These are phyloP conservation scores for Drosophila suboccidentalis DNA, from an alignment of 2,888 invertebrate species.

Conservation along the genomic window DNA sequence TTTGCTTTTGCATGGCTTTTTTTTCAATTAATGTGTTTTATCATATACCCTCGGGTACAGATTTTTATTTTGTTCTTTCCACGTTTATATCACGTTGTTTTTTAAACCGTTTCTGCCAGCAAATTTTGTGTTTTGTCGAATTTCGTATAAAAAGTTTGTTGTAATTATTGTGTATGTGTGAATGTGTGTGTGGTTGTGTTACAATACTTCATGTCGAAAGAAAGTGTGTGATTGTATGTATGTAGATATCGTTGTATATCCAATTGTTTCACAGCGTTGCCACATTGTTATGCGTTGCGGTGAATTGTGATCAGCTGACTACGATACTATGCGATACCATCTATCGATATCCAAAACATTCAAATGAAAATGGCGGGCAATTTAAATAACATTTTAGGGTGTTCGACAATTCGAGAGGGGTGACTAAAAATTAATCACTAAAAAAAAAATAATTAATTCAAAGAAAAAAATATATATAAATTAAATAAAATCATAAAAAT, in stretches of 20 bases:
- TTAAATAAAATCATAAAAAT: too few species aligned
- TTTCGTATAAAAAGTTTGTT: constrained; percentile 13
- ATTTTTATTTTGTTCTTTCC: constrained; percentile 1
- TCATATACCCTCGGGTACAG: background rate
- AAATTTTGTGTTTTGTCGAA: background rate
- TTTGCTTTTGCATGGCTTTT: background rate
- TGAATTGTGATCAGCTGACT: constrained; percentile 39
- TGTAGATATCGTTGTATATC: constrained; percentile 39
- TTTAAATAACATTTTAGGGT: too few species aligned
- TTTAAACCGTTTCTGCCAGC: background rate
- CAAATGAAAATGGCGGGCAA: background rate
- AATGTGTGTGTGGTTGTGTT: constrained; percentile 10
- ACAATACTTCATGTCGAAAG: constrained; percentile 50
- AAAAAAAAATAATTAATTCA: too few species aligned
- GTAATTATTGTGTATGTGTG: constrained; percentile 2
- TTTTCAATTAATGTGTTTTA: background rate
- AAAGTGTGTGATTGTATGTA: constrained; percentile 30
- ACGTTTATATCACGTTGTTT: constrained; percentile 2
- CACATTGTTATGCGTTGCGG: constrained; percentile 14
- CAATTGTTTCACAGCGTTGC: constrained; percentile 37
- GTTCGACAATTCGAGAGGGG: too few species aligned
- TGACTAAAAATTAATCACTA: too few species aligned
- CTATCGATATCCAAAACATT: background rate
- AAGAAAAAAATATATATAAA: too few species aligned
- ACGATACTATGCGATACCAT: background rate